A percentile compares a stretch with the other conserved stretches of the same genome.
Conservation (phyloP, 2,113 vertebrate species). For the Syrrhaptes paradoxus region DNA sequence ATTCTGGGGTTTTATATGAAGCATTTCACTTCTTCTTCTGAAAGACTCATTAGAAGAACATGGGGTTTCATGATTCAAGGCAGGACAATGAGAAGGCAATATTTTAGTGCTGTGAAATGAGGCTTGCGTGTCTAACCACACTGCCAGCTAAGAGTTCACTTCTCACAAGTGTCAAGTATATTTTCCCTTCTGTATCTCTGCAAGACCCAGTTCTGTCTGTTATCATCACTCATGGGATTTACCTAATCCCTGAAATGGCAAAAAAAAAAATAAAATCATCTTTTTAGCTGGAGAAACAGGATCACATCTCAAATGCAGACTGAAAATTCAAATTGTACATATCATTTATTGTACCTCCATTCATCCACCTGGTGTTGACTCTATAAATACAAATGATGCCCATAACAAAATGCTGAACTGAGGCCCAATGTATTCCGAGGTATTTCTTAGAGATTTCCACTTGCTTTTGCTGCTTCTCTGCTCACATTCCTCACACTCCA, state of each 20-base stretch:
- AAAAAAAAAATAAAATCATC: not conserved
- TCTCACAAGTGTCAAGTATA: slow-evolving; percentile 26
- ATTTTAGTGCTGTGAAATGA: slow-evolving; percentile 17
- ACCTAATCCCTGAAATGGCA: slow-evolving; percentile 46
- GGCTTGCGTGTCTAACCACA: slow-evolving; percentile 6
- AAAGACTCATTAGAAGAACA: not conserved
- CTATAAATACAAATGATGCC: slow-evolving; percentile 6
- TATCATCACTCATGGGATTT: slow-evolving; percentile 55
- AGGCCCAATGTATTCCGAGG: not conserved
- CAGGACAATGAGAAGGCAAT: slow-evolving; percentile 34
- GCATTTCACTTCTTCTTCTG: slow-evolving; percentile 10
- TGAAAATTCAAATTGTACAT: not conserved
- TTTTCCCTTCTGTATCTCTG: slow-evolving; percentile 17
- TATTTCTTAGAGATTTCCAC: slow-evolving; percentile 25
- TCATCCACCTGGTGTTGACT: not conserved
- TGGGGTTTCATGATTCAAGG: slow-evolving; percentile 5
- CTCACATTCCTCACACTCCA: not conserved
- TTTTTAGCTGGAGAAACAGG: slow-evolving; percentile 34
- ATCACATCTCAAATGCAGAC: not conserved
- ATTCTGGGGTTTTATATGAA: slow-evolving; percentile 8
- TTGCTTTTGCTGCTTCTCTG: not conserved
- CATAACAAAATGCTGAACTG: slow-evolving; percentile 17
- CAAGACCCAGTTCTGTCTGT: slow-evolving; percentile 27
- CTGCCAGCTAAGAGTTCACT: not conserved
- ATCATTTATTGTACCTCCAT: not conserved